These are phyloP conservation scores for Sarcophaga variegata DNA, from an alignment of 2,888 invertebrate genomes.

Conservation along the genomic window DNA sequence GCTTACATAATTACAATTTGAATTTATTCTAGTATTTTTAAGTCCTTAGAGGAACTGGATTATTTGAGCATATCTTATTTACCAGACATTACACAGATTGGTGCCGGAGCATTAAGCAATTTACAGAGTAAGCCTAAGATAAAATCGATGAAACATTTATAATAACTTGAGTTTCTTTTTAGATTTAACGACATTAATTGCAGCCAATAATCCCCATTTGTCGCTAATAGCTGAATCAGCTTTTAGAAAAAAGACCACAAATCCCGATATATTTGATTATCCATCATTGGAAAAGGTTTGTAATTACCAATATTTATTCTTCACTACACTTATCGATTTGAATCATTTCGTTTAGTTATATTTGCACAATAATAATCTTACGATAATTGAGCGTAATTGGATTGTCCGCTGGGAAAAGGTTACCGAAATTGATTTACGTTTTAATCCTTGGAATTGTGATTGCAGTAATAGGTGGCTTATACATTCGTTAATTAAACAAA, in stretches of 20 bases:
- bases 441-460: constrained; percentile 91
- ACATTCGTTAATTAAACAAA: constrained; percentile 84
- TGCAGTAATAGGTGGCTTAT: constrained; percentile 91
- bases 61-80: constrained; percentile 88
- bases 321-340: neutral
- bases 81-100: constrained; percentile 84
- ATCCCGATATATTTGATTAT: constrained; percentile 84
- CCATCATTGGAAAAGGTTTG: constrained; percentile 86
- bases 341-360: constrained; percentile 84
- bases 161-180: neutral
- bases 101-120: constrained; percentile 83
- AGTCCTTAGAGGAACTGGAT: constrained; percentile 84
- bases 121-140: constrained; percentile 80
- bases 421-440: constrained; percentile 85
- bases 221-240: constrained; percentile 85
- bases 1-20: neutral
- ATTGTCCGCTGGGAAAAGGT: constrained; percentile 89
- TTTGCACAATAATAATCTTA: constrained; percentile 87
- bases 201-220: constrained; percentile 86
- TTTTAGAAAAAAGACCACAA: constrained; percentile 82
- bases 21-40: constrained; percentile 84
- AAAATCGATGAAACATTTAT: neutral
- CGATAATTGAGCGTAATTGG: constrained; percentile 82
- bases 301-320: neutral
- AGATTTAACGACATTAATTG: constrained; percentile 84